Conservation (phyloP, 2,888 invertebrate genomes). For the Chrysopilus asiliformis region DNA sequence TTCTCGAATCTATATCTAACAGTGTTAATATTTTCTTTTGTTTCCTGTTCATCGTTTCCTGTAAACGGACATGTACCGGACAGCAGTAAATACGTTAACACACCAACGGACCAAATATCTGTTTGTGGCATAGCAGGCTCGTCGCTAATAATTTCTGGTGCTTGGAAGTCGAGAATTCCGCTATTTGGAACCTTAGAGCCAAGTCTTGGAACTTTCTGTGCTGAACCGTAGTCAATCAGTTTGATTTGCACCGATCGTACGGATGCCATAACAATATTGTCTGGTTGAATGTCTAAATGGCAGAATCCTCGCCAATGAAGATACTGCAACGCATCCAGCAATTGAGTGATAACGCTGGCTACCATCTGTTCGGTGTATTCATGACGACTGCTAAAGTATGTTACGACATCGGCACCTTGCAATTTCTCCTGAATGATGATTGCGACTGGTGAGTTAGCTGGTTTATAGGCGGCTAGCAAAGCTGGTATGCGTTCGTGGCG, state of each 20-base stretch:
- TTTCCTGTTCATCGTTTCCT: slow-evolving; percentile 69
- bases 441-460: slow-evolving; percentile 51
- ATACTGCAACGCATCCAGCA: slow-evolving; percentile 83
- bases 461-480: slow-evolving; percentile 56
- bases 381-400: slow-evolving; percentile 75
- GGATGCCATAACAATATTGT: slow-evolving; percentile 85
- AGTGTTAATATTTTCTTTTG: slow-evolving; percentile 80
- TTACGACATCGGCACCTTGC: slow-evolving; percentile 83
- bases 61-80: slow-evolving; percentile 88
- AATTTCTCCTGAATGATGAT: slow-evolving; percentile 68
- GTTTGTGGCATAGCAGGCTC: slow-evolving; percentile 81
- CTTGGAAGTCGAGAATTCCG: slow-evolving; percentile 60
- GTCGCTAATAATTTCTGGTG: slow-evolving; percentile 80
- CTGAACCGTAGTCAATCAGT: slow-evolving; percentile 82
- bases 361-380: slow-evolving; percentile 90
- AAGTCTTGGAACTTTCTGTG: slow-evolving; percentile 66
- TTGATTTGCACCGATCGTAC: slow-evolving; percentile 77
- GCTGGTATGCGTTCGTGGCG: slow-evolving; percentile 80
- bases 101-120: slow-evolving; percentile 94
- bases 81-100: slow-evolving; percentile 78
- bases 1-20: slow-evolving; percentile 89
- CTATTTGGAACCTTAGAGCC: slow-evolving; percentile 51
- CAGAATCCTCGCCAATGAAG: slow-evolving; percentile 87
- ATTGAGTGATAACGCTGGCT: slow-evolving; percentile 71
- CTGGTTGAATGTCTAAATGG: slow-evolving; percentile 84